Conservation (phyloP, 1,140 invertebrate species). For the Apis florea region DNA sequence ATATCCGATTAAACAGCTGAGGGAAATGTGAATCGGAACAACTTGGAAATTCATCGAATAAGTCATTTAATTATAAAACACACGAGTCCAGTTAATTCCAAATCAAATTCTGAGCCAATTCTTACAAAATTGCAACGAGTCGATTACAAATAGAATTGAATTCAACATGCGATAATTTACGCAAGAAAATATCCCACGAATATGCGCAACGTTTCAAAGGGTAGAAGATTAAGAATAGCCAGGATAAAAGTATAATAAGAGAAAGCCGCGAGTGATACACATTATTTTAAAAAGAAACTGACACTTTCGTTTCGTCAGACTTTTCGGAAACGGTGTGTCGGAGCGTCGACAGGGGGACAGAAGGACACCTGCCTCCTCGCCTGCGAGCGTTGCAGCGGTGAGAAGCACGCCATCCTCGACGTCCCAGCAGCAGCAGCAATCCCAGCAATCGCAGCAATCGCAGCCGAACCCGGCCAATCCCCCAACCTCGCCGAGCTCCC, state of each 20-base stretch:
- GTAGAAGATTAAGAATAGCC: too few species aligned
- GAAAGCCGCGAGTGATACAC: too few species aligned
- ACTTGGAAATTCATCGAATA: not conserved
- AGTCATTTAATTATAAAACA: too few species aligned
- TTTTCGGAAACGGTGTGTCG: constrained; percentile 75
- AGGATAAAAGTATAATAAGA: too few species aligned
- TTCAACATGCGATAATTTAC: too few species aligned
- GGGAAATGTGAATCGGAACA: not conserved
- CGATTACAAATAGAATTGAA: too few species aligned
- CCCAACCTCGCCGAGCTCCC: constrained; percentile 75
- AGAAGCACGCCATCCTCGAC: constrained; percentile 67
- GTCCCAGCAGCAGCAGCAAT: constrained; percentile 63
- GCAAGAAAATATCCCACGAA: too few species aligned
- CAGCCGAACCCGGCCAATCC: constrained; percentile 55
- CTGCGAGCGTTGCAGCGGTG: constrained; percentile 80
- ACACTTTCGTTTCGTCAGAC: constrained; percentile 47
- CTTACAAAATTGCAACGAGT: too few species aligned
- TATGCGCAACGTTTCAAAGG: too few species aligned
- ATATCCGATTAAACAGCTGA: not conserved
- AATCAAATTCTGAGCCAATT: not conserved
- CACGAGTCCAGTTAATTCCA: not conserved
- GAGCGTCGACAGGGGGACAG: constrained; percentile 75
- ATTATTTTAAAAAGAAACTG: too few species aligned
- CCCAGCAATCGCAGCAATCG: constrained; percentile 62
- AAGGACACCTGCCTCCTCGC: constrained; percentile 87